Evolutionary conservation across 2,797 vertebrate species (phyloP).

Genomic region (Poecilia wingei): DNA sequence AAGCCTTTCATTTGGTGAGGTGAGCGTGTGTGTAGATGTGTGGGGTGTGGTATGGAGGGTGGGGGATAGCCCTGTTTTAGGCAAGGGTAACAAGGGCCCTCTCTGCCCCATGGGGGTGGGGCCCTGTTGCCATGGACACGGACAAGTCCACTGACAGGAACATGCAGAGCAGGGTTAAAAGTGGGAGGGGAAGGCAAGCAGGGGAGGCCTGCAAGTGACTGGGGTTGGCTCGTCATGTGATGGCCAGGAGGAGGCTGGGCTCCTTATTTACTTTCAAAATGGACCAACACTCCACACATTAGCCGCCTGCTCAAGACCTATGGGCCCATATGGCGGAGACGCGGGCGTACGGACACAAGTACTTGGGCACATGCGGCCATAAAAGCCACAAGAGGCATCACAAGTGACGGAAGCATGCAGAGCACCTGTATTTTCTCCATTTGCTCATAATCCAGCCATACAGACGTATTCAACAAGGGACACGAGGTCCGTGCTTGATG

Average conservation of each 20-base stretch:
- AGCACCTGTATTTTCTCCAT: constrained; percentile 28
- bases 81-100: constrained; percentile 78
- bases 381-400: neutral
- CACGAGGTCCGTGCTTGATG: constrained; percentile 29
- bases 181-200: constrained; percentile 55
- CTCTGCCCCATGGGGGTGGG: constrained; percentile 80
- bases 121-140: constrained; percentile 81
- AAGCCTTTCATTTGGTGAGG: constrained; percentile 69
- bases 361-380: neutral
- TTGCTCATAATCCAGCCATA: constrained; percentile 2
- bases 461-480: neutral
- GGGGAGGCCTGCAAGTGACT: constrained; percentile 58
- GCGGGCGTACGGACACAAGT: constrained; percentile 2
- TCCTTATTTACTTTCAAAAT: constrained; percentile 75
- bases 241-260: constrained; percentile 59
- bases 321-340: constrained; percentile 15
- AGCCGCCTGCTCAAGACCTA: constrained; percentile 27
- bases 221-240: constrained; percentile 72
- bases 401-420: constrained; percentile 7
- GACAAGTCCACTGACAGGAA: constrained; percentile 80
- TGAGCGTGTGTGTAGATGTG: constrained; percentile 22
- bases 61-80: constrained; percentile 71
- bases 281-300: constrained; percentile 46
- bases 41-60: constrained; percentile 50
- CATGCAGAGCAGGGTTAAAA: constrained; percentile 74